These are phyloP conservation scores for Grallaria varia DNA, from an alignment of 2,113 vertebrate genomes.

Conservation along the genomic window DNA sequence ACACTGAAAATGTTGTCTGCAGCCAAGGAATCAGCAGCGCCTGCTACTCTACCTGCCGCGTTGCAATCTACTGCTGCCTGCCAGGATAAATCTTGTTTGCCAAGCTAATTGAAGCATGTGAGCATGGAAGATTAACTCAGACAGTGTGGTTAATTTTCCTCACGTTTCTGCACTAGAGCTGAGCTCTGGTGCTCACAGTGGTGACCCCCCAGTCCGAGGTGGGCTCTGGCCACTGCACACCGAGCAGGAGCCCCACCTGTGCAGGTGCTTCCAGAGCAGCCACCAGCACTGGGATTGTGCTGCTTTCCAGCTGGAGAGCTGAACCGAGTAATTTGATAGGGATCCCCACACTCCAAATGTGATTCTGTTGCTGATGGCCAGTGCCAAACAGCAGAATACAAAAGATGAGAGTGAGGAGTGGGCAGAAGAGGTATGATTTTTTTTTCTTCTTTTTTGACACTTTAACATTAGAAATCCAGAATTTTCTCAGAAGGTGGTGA, in stretches of 20 bases:
- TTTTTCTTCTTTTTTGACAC: background rate
- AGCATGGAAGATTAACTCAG: background rate
- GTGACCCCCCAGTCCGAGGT: background rate
- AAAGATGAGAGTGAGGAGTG: background rate
- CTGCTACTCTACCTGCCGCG: rapidly evolving
- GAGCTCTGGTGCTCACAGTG: rapidly evolving
- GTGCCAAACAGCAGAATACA: background rate
- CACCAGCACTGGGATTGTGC: background rate
- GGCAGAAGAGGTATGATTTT: background rate
- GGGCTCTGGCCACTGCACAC: background rate
- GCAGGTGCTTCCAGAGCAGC: background rate
- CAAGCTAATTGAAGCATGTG: background rate
- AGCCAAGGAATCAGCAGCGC: rapidly evolving
- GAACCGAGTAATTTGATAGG: background rate
- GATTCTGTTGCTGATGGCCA: background rate
- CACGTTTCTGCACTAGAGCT: background rate
- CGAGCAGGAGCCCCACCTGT: background rate
- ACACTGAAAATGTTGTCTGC: rapidly evolving
- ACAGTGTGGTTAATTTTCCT: background rate
- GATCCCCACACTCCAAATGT: background rate
- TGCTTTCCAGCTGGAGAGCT: background rate
- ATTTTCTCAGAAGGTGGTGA: background rate
- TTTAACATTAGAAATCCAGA: background rate
- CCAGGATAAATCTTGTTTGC: background rate
- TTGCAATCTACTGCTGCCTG: background rate